phyloP scores from a whole-genome alignment of 2,113 vertebrate species.

The Lonchura striata region DNA sequence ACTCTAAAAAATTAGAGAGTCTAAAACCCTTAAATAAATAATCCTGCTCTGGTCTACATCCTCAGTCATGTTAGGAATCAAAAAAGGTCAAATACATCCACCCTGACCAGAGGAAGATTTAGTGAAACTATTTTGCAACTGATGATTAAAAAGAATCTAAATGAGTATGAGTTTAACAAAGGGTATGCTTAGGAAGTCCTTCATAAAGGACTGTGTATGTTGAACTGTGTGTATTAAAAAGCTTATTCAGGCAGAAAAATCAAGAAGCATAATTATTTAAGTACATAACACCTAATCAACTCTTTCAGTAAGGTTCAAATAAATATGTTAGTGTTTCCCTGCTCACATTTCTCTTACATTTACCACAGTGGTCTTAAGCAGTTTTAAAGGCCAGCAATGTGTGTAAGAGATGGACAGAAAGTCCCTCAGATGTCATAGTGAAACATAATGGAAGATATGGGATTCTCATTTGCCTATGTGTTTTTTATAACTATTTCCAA shows the following conservation, averaged over 20 bases:
- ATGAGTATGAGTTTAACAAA: neutral
- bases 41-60: neutral
- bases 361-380: neutral
- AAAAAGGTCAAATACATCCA: neutral
- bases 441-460: neutral
- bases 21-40: neutral
- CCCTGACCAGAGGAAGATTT: neutral
- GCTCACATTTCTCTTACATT: neutral
- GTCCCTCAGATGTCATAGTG: neutral
- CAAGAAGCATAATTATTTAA: neutral
- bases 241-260: neutral
- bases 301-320: neutral
- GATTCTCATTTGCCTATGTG: neutral
- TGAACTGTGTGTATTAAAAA: neutral
- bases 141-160: neutral
- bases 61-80: neutral
- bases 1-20: neutral
- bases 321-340: neutral
- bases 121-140: neutral
- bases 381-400: neutral
- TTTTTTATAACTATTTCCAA: constrained; percentile 2
- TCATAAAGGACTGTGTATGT: neutral
- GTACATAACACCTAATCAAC: neutral
- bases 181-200: neutral
- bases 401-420: neutral